Evolutionary conservation across 2,113 vertebrate species (phyloP), one percentile per base, ranked within the genome.

Genomic region (Salminus brasiliensis): DNA sequence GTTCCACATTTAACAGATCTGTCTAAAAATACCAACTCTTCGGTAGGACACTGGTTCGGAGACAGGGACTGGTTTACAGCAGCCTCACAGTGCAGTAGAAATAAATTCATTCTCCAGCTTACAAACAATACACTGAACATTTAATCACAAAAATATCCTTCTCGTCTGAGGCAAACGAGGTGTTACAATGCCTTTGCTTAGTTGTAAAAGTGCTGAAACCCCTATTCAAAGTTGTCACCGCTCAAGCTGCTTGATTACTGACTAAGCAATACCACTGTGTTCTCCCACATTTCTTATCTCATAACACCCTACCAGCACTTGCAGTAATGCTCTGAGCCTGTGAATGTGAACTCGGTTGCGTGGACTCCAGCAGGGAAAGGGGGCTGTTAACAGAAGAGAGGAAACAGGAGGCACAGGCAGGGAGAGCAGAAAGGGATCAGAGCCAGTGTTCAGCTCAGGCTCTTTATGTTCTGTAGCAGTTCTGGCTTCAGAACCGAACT

Each of bases 371-470:
- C 36, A 74, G 65, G 77, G 81, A 68, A 21, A 68, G 65, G 68
- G 66, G 4, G 23, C 47, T 30, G 74, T 6, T 29, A 57, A 15
- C 0, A 27, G 55, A 49, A 49, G 3, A 49, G 34, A 32, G 53
- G 9, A 7, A 30, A 34, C 23, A 34, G 41, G 30, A 73, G 27
- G 71, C 12, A 13, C 16, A 55, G 57, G 55, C 34, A 47, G 32
- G 36, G 47, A 43, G 8, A 74, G 13, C 30, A 69, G 43, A 8
- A 57, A 52, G 27, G 34, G 1, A 25, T 63, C 10, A 0, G 39
- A 21, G 72, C 6, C 8, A 43, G 63, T 66, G 88, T 93, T 97
- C 94, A 98, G 62, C 89, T 92, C 73, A 98, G 93, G 4, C 70
- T 91, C 85, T 83, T 89, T 0, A 94, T 93, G 57, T 81, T 72